Evolutionary conservation across 2,888 invertebrate species (phyloP).

Genomic region (Zhengitettix transpicula): DNA sequence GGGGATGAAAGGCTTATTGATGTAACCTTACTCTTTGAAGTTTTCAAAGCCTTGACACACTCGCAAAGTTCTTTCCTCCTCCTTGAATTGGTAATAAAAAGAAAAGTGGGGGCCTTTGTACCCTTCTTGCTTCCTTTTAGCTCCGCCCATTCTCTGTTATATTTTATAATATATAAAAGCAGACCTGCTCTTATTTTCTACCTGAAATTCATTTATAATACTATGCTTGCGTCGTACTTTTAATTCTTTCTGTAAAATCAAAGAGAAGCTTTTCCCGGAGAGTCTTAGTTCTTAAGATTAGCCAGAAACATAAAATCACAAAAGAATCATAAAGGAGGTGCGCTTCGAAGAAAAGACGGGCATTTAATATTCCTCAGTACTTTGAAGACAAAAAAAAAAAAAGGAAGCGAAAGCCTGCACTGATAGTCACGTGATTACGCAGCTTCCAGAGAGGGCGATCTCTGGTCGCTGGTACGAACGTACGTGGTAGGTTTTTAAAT

Average conservation of each 20-base stretch:
- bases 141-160: constrained; percentile 4
- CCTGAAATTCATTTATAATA: constrained; percentile 7
- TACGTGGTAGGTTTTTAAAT: no score
- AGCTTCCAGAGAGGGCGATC: no score
- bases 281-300: no score
- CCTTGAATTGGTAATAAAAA: constrained; percentile 13
- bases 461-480: no score
- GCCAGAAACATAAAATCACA: no score
- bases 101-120: constrained; percentile 9
- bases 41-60: constrained; percentile 13
- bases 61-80: constrained; percentile 8
- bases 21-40: constrained; percentile 13
- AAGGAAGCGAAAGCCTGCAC: no score
- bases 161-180: constrained; percentile 8
- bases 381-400: no score
- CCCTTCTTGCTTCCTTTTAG: constrained; percentile 3
- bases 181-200: constrained; percentile 5
- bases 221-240: neutral
- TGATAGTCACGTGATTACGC: no score
- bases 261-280: neutral
- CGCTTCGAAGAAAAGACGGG: no score
- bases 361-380: no score
- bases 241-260: neutral
- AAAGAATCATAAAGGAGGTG: no score
- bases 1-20: constrained; percentile 13